Evolutionary conservation across 1,140 invertebrate species (phyloP), one percentile per base, ranked within the genome.

Genomic region (Diorhabda sublineata): DNA sequence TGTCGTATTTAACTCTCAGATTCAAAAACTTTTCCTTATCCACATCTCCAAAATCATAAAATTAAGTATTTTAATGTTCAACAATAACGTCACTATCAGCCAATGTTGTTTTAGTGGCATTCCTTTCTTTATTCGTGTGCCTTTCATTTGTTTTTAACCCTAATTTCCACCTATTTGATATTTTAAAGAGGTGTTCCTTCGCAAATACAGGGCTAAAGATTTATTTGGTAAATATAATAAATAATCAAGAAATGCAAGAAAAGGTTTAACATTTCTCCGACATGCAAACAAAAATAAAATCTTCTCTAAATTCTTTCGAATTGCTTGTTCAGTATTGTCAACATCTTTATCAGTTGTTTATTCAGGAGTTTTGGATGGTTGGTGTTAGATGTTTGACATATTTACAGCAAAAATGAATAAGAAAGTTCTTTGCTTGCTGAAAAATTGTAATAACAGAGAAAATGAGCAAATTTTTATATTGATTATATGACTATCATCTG

Each of bases 291-390:
- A 52, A 52, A 6, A 52, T 4, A 52, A 52, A 52, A 52, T 52
- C 47, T 52, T 8, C 26, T 26, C 47, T n/a, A 52, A n/a, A 52
- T 52, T 52, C 47, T 4, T 52, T 52, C 2, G n/a, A 52, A 52
- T 52, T 52, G 47, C 6, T 52, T 52, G 47, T 52, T 52, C n/a
- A 52, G 47, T 6, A 52, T n/a, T 8, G 47, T 52, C 6, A 52
- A 52, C 47, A 52, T 8, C 47, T 52, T 52, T 52, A 52, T 52
- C 47, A 52, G n/a, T 52, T 52, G n/a, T 52, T 52, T 52, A 52
- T 52, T 8, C 47, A 52, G 47, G 47, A 52, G 47, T 52, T 52
- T 52, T 52, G 47, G 2, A 52, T 52, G n/a, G 6, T 52, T 52
- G 47, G 47, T 52, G 47, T 52, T 52, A 52, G 47, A n/a, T 52